Evolutionary conservation across 1,140 invertebrate genomes (phyloP).

Genomic region (Papilio dardanus): DNA sequence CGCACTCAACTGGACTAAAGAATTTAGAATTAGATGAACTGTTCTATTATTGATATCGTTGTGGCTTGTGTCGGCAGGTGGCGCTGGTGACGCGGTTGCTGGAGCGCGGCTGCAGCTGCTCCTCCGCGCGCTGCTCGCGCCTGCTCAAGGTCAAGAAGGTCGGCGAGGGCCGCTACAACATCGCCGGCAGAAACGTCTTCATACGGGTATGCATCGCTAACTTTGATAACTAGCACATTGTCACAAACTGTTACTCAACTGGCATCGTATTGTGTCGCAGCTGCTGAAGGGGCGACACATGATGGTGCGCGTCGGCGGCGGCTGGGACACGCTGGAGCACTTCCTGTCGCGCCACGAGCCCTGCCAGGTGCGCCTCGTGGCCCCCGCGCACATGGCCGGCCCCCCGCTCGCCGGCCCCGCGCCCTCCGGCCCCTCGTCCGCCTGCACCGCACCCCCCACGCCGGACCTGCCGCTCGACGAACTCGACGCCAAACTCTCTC

Average conservation of each 20-base stretch:
- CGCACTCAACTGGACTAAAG: too few species aligned
- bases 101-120: slow-evolving; percentile 87
- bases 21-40: too few species aligned
- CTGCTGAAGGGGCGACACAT: slow-evolving; percentile 93
- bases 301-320: slow-evolving; percentile 96
- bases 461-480: slow-evolving; percentile 1
- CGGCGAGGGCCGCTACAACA: slow-evolving; percentile 91
- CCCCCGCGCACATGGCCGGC: slow-evolving; percentile 70
- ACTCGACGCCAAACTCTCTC: slow-evolving; percentile 25
- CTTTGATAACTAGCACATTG: neutral
- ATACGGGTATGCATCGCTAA: slow-evolving; percentile 83
- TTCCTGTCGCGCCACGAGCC: slow-evolving; percentile 95
- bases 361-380: slow-evolving; percentile 90
- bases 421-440: slow-evolving; percentile 52
- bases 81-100: slow-evolving; percentile 87
- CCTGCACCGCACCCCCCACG: slow-evolving; percentile 39
- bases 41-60: too few species aligned
- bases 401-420: slow-evolving; percentile 72
- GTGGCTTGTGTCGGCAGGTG: slow-evolving; percentile 77
- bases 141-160: slow-evolving; percentile 89
- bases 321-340: slow-evolving; percentile 96
- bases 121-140: slow-evolving; percentile 87
- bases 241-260: neutral
- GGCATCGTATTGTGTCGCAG: slow-evolving; percentile 79
- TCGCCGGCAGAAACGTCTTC: slow-evolving; percentile 92